phyloP scores from a whole-genome alignment of 2,797 vertebrate species.

The Manis crassicaudata region DNA sequence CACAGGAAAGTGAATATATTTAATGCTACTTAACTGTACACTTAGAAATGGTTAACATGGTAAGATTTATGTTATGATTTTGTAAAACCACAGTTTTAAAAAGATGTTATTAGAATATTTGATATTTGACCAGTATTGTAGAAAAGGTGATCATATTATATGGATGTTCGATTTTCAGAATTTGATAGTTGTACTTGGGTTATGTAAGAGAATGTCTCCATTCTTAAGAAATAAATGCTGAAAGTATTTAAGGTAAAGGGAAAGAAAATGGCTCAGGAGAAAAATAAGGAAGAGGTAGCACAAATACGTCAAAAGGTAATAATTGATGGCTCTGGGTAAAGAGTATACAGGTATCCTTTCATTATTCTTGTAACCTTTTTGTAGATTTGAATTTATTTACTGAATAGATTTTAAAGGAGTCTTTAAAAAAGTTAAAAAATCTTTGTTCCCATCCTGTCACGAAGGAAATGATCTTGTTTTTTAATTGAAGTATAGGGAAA shows the following conservation, averaged over 20 bases:
- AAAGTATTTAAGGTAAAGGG: not conserved
- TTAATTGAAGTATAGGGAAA: conserved; percentile 5
- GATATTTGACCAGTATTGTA: not conserved
- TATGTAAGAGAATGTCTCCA: conserved; percentile 2
- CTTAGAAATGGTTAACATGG: not conserved
- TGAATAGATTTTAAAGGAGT: not conserved
- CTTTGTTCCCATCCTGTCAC: too few species aligned
- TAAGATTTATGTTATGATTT: not conserved
- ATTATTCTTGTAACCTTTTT: not conserved
- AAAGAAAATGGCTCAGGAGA: not conserved
- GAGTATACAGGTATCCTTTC: not conserved
- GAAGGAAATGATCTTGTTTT: not conserved
- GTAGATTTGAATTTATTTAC: not conserved
- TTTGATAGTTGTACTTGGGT: not conserved
- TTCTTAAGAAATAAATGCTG: not conserved
- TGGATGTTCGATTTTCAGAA: not conserved
- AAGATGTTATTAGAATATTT: not conserved
- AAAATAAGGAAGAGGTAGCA: not conserved
- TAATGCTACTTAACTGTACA: not conserved
- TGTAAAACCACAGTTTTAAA: not conserved
- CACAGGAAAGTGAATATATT: not conserved
- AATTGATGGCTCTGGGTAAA: not conserved
- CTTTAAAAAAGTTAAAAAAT: not conserved
- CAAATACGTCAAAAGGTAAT: not conserved
- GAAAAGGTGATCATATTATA: not conserved